Conservation (phyloP, 2,888 invertebrate genomes). For the Oxyteleia sp. region DNA sequence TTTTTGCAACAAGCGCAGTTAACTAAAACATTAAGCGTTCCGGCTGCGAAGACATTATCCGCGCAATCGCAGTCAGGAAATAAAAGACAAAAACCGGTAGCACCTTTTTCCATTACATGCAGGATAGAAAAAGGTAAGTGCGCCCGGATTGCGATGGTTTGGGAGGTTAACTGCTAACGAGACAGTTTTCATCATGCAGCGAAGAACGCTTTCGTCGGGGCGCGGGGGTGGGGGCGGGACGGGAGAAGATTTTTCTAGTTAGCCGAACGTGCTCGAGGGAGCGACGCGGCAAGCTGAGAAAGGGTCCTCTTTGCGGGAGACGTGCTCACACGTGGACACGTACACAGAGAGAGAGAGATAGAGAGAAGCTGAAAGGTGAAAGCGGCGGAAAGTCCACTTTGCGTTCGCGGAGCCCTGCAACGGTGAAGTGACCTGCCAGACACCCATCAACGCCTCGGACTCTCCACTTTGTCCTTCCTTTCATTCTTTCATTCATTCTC, state of each 20-base stretch:
- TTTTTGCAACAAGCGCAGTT: constrained; percentile 30
- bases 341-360: constrained; percentile 31
- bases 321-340: constrained; percentile 67
- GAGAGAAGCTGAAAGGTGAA: constrained; percentile 55
- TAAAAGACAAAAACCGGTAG: constrained; percentile 46
- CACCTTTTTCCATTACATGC: constrained; percentile 46
- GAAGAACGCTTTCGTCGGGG: constrained; percentile 74
- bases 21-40: constrained; percentile 22
- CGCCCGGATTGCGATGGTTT: constrained; percentile 54
- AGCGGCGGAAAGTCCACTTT: constrained; percentile 78
- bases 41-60: constrained; percentile 37
- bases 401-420: constrained; percentile 78
- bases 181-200: constrained; percentile 79
- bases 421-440: constrained; percentile 86
- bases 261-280: constrained; percentile 82
- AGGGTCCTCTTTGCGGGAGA: constrained; percentile 52
- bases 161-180: constrained; percentile 80
- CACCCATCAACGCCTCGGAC: too few species aligned
- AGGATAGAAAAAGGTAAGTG: constrained; percentile 45
- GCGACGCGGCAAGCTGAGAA: constrained; percentile 46
- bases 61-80: constrained; percentile 31
- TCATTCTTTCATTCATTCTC: too few species aligned
- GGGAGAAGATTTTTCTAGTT: constrained; percentile 79
- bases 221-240: constrained; percentile 45
- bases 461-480: too few species aligned